A percentile compares a stretch with the other conserved stretches of the same genome.
phyloP scores from a whole-genome alignment of 2,888 invertebrate genomes.

The Heliconius sara region DNA sequence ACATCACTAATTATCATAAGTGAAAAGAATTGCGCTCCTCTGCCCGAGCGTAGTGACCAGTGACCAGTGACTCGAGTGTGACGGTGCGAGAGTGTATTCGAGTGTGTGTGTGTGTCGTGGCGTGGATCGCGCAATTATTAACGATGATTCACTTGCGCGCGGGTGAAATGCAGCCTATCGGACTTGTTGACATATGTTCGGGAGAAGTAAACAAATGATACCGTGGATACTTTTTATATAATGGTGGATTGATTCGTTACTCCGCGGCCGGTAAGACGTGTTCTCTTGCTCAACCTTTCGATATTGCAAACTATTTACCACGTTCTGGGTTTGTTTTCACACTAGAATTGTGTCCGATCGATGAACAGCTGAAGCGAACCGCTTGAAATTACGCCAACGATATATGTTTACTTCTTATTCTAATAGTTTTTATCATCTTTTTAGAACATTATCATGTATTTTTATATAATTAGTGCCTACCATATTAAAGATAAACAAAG shows the following conservation, averaged over 20 bases:
- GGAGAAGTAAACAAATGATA: conserved; percentile 81
- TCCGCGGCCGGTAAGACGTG: conserved; percentile 69
- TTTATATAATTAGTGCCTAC: background rate
- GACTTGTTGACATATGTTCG: conserved; percentile 82
- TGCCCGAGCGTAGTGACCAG: conserved; percentile 53
- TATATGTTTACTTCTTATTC: background rate
- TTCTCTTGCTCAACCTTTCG: conserved; percentile 31
- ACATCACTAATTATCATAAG: conserved; percentile 57
- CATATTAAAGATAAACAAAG: background rate
- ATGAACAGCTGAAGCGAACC: background rate
- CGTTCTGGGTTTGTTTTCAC: conserved; percentile 16
- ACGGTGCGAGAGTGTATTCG: conserved; percentile 72
- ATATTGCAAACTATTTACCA: conserved; percentile 2
- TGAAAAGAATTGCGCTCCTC: conserved; percentile 55
- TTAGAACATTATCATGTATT: background rate
- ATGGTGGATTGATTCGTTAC: conserved; percentile 78
- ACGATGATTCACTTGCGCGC: conserved; percentile 83
- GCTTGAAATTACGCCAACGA: background rate
- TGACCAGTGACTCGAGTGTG: conserved; percentile 60
- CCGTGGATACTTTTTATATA: conserved; percentile 69
- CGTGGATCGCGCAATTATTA: conserved; percentile 83
- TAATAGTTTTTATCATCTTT: background rate
- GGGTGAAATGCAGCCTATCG: conserved; percentile 83
- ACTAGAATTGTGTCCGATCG: conserved; percentile 1
- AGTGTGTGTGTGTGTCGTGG: conserved; percentile 71